Percentiles rank a stretch among this genome's conserved stretches.
Evolutionary conservation across 2,797 vertebrate genomes (phyloP).

Genomic region (Syngnathus rostellatus): DNA sequence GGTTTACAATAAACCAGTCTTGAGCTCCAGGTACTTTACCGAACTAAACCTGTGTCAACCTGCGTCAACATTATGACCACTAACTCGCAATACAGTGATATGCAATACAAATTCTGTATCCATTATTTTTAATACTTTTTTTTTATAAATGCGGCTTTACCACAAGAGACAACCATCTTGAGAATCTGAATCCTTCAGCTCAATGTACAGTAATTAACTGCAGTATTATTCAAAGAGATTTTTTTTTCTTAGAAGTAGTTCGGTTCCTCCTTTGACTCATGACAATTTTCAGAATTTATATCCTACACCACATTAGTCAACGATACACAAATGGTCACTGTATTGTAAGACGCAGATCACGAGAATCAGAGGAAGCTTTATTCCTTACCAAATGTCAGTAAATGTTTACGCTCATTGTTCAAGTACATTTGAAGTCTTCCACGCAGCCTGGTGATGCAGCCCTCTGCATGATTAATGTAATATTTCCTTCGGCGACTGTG

Average conservation of each 20-base stretch:
- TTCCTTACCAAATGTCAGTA: not conserved
- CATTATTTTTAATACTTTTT: no score
- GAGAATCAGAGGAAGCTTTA: not conserved
- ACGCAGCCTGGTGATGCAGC: not conserved
- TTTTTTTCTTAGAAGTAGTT: no score
- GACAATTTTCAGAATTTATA: not conserved
- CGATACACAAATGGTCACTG: no score
- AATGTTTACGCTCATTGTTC: not conserved
- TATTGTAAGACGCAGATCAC: no score
- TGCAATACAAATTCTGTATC: no score
- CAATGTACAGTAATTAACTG: no score
- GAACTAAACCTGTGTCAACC: not conserved
- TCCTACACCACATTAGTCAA: no score
- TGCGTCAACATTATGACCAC: not conserved
- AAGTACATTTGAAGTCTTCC: not conserved
- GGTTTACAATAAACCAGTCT: constrained; percentile 17
- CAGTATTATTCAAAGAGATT: no score
- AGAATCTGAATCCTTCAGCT: not conserved
- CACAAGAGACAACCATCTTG: not conserved
- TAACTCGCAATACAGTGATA: no score
- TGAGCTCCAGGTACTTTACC: constrained; percentile 41
- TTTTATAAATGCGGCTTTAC: no score
- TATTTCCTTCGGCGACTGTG: not conserved
- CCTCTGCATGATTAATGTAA: not conserved
- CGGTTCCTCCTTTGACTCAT: no score